Evolutionary conservation across 2,888 invertebrate species (phyloP), one percentile per base, ranked within the genome.

Genomic region (Pharmacophagus antenor): DNA sequence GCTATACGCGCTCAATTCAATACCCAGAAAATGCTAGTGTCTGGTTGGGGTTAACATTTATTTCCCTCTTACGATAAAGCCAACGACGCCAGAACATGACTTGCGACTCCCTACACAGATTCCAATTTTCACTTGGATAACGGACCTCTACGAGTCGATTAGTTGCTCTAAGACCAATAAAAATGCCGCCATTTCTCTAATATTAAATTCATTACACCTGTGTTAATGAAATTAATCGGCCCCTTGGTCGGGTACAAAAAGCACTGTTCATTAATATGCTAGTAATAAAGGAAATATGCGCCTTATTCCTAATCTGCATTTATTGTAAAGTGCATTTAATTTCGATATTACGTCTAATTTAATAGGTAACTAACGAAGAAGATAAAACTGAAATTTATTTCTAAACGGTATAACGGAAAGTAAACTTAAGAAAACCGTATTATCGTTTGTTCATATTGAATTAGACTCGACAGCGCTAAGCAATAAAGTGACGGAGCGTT

Each of bases 381-480:
- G 82, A 86, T 87, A 80, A 83, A 78, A 79, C 76, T 79, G 62
- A 63, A 66, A 61, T 84, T 84, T 80, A 84, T 82, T 79, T 77
- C 68, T 70, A 74, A 87, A 85, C 86, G 85, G 86, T 82, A 84
- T 70, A 79, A 70, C 62, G 65, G 66, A 70, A 50, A 67, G 65
- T 65, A 70, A 71, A 70, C 68, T 68, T 65, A 64, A 69, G 72
- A 71, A 68, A 77, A 77, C 80, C 76, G 78, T 77, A 80, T 75
- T 75, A 79, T 76, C 80, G 79, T 79, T 80, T 77, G 79, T 79
- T 80, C 79, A 80, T 82, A 83, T 82, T 79, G 79, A 80, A 83
- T 80, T 74, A 76, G 76, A 73, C 70, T 71, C 70, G 64, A 71
- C 72, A 60, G 65, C 68, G 70, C 65, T 58, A 61, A 67, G 69